phyloP scores from a whole-genome alignment of 2,113 vertebrate species.

The Dicerorhinus sumatrensis region DNA sequence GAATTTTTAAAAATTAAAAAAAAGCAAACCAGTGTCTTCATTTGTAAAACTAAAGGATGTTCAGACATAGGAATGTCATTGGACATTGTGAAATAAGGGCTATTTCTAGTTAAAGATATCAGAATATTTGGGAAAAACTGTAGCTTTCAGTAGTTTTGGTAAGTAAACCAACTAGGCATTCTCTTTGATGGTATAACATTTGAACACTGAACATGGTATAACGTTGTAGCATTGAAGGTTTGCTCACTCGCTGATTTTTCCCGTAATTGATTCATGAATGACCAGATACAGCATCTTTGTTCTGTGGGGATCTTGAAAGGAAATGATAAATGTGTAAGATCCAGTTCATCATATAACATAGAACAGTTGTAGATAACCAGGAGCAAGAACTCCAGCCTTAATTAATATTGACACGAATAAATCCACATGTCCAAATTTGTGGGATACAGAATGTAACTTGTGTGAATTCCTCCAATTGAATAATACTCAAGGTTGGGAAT shows the following conservation, averaged over 20 bases:
- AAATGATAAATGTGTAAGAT: not conserved
- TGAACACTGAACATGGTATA: not conserved
- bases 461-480: not conserved
- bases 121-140: not conserved
- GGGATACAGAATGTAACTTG: not conserved
- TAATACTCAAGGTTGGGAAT: not conserved
- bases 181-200: not conserved
- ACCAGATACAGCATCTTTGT: not conserved
- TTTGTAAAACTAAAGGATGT: not conserved
- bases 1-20: not conserved
- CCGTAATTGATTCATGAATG: not conserved
- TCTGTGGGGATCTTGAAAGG: not conserved
- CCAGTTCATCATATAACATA: not conserved
- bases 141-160: not conserved
- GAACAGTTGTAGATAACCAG: not conserved
- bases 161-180: not conserved
- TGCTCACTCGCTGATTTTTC: not conserved
- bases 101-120: not conserved
- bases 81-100: constrained; percentile 14
- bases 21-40: not conserved
- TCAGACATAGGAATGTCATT: not conserved
- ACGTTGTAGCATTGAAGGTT: not conserved
- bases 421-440: not conserved
- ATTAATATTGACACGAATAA: not conserved
- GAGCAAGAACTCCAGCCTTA: not conserved